Evolutionary conservation across 2,888 invertebrate species (phyloP).

Genomic region (Drosophila nr. medialis): DNA sequence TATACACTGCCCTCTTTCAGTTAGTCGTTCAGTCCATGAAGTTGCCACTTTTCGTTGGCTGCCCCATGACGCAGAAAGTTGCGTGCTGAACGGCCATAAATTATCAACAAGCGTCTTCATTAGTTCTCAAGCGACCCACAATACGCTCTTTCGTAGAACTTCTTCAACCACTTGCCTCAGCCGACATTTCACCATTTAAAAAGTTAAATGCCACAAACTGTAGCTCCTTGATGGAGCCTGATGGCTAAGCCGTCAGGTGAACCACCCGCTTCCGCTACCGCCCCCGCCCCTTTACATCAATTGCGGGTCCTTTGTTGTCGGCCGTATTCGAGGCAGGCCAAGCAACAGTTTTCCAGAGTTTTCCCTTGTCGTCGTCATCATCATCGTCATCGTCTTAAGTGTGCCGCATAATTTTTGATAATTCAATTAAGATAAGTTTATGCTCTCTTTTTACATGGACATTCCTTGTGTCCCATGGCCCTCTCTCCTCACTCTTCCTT

Average conservation of each 20-base stretch:
- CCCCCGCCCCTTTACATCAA: constrained; percentile 3
- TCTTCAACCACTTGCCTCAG: constrained; percentile 18
- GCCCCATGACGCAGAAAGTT: constrained; percentile 64
- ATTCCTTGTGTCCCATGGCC: constrained; percentile 17
- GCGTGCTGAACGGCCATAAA: constrained; percentile 65
- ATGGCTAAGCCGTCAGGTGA: constrained; percentile 51
- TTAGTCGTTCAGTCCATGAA: constrained; percentile 1
- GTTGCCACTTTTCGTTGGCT: constrained; percentile 19
- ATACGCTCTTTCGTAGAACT: constrained; percentile 13
- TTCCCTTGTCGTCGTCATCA: constrained; percentile 7
- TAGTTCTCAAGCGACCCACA: constrained; percentile 61
- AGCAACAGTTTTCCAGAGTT: constrained; percentile 47
- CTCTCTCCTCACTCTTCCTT: not conserved
- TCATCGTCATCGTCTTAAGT: constrained; percentile 58
- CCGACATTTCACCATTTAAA: constrained; percentile 47
- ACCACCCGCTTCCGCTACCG: not conserved
- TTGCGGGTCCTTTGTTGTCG: constrained; percentile 60
- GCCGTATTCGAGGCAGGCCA: constrained; percentile 31
- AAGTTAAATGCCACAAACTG: constrained; percentile 71
- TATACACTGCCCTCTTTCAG: not conserved
- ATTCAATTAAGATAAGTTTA: constrained; percentile 78
- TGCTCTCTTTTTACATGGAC: constrained; percentile 40
- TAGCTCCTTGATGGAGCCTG: constrained; percentile 45
- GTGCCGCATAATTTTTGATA: constrained; percentile 75
- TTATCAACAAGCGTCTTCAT: constrained; percentile 72